Percentiles rank a stretch among this genome's conserved stretches.
Evolutionary conservation across 1,140 invertebrate genomes (phyloP).

Genomic region (Papilio dardanus): DNA sequence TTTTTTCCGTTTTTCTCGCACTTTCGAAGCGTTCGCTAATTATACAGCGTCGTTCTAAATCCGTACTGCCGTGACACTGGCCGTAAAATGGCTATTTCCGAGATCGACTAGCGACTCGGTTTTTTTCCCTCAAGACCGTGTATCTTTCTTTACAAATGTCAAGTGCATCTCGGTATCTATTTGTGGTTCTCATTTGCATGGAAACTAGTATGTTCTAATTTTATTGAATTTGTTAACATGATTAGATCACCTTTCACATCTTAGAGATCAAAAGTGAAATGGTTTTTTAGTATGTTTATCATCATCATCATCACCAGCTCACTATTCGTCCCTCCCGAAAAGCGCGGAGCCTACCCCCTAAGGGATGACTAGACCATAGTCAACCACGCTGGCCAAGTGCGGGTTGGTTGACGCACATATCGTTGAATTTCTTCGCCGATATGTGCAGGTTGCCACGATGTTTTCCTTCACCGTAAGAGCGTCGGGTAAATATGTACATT

Average conservation of each 20-base stretch:
- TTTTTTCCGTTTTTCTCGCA: constrained; percentile 34
- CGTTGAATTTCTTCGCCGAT: too few relatives aligned
- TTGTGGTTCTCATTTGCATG: background rate
- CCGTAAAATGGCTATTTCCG: constrained; percentile 41
- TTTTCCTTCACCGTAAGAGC: too few relatives aligned
- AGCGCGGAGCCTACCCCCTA: too few relatives aligned
- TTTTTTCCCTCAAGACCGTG: constrained; percentile 41
- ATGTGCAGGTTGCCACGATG: too few relatives aligned
- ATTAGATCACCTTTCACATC: background rate
- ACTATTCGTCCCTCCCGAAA: too few relatives aligned
- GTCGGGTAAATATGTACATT: too few relatives aligned
- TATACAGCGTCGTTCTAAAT: constrained; percentile 41
- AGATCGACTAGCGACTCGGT: background rate
- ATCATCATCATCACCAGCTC: too few relatives aligned
- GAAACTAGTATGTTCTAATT: background rate
- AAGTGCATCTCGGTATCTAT: constrained; percentile 27
- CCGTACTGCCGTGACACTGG: constrained; percentile 37
- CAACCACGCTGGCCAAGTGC: too few relatives aligned
- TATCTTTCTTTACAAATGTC: constrained; percentile 42
- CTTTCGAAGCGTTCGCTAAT: constrained; percentile 38
- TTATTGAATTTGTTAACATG: background rate
- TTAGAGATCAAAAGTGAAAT: background rate
- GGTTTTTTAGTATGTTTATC: too few relatives aligned
- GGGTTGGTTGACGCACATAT: too few relatives aligned
- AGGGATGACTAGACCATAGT: too few relatives aligned